Evolutionary conservation across 2,888 invertebrate genomes (phyloP).

Genomic region (Drosophila nigritarsus): DNA sequence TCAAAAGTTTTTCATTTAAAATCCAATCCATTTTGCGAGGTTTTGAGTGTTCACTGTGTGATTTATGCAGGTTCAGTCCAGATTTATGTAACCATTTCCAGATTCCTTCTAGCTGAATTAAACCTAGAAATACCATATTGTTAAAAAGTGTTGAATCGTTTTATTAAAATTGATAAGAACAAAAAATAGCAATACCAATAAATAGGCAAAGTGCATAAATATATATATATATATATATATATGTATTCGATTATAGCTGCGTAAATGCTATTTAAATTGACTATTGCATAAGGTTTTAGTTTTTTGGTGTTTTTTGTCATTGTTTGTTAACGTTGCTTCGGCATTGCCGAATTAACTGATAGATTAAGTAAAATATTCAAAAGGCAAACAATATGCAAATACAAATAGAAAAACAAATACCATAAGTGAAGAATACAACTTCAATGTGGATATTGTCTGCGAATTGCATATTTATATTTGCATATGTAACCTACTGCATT

Average conservation of each 20-base stretch:
- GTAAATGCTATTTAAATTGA: constrained; percentile 8
- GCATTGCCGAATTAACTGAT: constrained; percentile 64
- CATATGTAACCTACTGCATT: constrained; percentile 73
- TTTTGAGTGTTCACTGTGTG: background rate
- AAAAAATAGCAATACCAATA: background rate
- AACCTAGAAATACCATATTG: background rate
- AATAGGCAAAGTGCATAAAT: background rate
- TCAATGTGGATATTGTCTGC: constrained; percentile 28
- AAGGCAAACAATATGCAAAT: background rate
- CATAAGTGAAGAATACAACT: constrained; percentile 18
- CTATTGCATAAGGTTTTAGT: constrained; percentile 16
- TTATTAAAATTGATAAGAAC: background rate
- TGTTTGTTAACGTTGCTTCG: constrained; percentile 43
- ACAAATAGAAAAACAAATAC: constrained; percentile 1
- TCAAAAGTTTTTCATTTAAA: background rate
- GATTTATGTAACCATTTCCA: background rate
- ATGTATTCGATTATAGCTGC: background rate
- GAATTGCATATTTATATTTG: constrained; percentile 33
- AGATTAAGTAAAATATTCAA: constrained; percentile 25
- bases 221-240: background rate
- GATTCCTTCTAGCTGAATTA: background rate
- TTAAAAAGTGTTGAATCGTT: constrained; percentile 1
- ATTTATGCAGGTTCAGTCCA: background rate
- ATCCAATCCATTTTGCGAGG: background rate
- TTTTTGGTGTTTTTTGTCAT: constrained; percentile 11